Percentiles rank a stretch among this genome's conserved stretches.
Conservation (phyloP, 1,140 invertebrate genomes). For the Rhopalosiphum padi region DNA sequence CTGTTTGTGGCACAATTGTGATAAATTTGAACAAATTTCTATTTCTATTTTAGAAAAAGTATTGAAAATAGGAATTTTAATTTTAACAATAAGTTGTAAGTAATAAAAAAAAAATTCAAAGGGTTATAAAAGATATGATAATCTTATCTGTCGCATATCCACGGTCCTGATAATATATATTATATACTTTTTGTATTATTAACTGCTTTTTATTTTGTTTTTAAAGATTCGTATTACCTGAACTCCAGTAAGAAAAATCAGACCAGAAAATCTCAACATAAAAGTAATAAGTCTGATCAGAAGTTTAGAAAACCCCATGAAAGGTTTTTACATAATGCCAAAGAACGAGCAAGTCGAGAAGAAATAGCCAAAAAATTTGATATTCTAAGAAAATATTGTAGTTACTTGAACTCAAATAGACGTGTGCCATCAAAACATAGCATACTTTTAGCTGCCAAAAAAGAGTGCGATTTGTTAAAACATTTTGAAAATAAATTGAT, state of each 20-base stretch:
- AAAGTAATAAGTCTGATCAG: no score
- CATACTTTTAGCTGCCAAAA: constrained; percentile 34
- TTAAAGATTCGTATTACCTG: not conserved
- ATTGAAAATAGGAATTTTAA: no score
- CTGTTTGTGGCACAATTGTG: no score
- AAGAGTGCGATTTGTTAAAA: not conserved
- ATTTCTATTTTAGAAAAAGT: no score
- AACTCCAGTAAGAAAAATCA: not conserved
- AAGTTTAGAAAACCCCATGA: not conserved
- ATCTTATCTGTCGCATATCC: no score
- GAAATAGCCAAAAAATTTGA: not conserved
- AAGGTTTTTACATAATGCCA: not conserved
- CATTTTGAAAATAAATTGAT: not conserved
- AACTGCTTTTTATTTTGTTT: not conserved
- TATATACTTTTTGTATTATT: not conserved
- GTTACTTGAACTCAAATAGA: not conserved
- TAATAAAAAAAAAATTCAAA: no score
- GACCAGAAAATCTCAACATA: not conserved
- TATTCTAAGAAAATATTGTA: not conserved
- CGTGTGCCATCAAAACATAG: constrained; percentile 29
- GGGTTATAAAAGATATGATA: no score
- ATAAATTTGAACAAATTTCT: no score
- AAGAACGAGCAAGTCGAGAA: not conserved
- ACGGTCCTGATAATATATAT: not conserved
- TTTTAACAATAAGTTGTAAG: no score